Evolutionary conservation across 2,888 invertebrate species (phyloP).

Genomic region (Helleia helle): DNA sequence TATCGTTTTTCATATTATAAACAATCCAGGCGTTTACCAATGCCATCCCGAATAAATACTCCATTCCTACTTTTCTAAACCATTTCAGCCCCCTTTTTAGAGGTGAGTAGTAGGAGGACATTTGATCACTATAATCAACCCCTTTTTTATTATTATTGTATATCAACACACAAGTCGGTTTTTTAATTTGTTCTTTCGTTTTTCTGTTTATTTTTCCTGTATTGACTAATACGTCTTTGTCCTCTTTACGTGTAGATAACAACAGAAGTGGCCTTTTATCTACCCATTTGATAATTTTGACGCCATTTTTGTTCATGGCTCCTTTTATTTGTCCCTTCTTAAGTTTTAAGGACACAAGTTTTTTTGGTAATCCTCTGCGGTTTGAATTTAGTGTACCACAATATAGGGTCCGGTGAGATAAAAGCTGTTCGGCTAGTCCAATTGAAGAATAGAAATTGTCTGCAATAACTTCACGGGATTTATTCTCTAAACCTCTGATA

Average conservation of each 20-base stretch:
- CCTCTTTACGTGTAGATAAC: constrained; percentile 14
- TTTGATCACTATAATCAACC: constrained; percentile 20
- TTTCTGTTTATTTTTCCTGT: constrained; percentile 12
- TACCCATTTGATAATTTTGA: constrained; percentile 24
- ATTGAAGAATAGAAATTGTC: constrained; percentile 29
- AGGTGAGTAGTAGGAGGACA: constrained; percentile 20
- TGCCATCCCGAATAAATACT: constrained; percentile 15
- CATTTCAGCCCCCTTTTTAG: constrained; percentile 16
- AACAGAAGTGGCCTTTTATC: constrained; percentile 23
- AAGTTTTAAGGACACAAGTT: constrained; percentile 18
- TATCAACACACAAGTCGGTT: constrained; percentile 15
- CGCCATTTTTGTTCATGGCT: constrained; percentile 25
- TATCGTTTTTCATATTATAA: constrained; percentile 13
- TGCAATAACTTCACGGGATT: constrained; percentile 21
- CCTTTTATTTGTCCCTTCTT: constrained; percentile 25
- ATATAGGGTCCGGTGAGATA: constrained; percentile 20
- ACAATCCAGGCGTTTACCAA: constrained; percentile 17
- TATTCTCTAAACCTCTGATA: constrained; percentile 17
- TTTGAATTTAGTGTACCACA: constrained; percentile 25
- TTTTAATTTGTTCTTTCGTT: constrained; percentile 13
- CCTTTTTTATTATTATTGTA: constrained; percentile 21
- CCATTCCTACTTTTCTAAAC: constrained; percentile 16
- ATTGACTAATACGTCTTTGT: constrained; percentile 12
- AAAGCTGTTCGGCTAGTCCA: constrained; percentile 23
- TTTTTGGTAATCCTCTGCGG: constrained; percentile 25